Evolutionary conservation across 1,140 invertebrate genomes (phyloP).

Genomic region (Sycophila sp.): DNA sequence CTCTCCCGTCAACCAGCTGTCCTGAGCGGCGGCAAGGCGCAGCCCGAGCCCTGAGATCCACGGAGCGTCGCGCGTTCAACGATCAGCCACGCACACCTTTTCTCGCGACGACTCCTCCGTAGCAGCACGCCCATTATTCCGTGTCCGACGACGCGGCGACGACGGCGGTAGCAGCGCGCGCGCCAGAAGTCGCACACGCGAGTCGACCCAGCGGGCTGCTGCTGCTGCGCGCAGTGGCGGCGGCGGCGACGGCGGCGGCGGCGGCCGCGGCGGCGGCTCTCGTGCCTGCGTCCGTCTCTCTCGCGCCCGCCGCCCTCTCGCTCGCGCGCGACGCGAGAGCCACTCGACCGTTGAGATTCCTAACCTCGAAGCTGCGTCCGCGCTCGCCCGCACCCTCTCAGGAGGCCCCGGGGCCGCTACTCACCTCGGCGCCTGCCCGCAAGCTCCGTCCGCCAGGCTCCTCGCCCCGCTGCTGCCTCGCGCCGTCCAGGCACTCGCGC

Average conservation of each 20-base stretch:
- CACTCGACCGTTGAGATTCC: slow-evolving; percentile 33
- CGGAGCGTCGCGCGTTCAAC: no score
- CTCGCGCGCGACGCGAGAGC: not conserved
- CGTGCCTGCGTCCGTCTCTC: not conserved
- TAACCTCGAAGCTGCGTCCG: slow-evolving; percentile 23
- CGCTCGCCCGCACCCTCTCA: not conserved
- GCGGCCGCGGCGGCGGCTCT: not conserved
- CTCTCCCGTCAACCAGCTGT: not conserved
- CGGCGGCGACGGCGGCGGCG: not conserved
- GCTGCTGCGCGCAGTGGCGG: not conserved
- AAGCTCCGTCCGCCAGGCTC: not conserved
- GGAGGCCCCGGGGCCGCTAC: not conserved
- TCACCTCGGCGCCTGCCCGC: not conserved
- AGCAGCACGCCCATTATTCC: slow-evolving; percentile 31
- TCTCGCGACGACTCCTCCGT: not conserved
- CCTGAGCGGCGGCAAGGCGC: no score
- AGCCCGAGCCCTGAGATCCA: no score
- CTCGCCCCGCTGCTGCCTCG: not conserved
- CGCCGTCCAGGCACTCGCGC: not conserved
- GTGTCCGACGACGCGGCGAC: not conserved
- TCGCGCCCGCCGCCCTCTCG: not conserved
- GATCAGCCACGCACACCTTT: slow-evolving; percentile 25
- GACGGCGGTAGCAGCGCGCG: not conserved
- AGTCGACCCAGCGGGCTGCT: no score
- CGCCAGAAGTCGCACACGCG: no score